Evolutionary conservation across 2,797 vertebrate genomes (phyloP), one percentile per base, ranked within the genome.

Genomic region (Clarias pachynema): DNA sequence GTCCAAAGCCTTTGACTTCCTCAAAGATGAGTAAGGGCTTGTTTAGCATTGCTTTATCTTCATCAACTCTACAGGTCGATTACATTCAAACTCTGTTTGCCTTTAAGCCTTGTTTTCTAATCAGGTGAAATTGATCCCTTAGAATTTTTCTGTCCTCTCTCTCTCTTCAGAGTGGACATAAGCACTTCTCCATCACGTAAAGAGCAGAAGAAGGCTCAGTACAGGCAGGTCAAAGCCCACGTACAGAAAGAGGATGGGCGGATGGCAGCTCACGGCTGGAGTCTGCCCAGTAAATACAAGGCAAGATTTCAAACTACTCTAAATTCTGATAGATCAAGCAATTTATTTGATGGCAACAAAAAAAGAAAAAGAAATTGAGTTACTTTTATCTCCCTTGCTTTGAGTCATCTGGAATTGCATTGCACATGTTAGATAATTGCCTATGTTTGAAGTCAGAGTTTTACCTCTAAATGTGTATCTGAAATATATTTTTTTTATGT

Each of bases 131-230:
- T 12, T 79, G 75, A 37, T 40, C 14, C 73, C 20, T 31, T 31
- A 20, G 16, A 79, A 79, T 79, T 37, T n/a, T 5, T 63, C 15
- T 79, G 16, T 59, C 29, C 8, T 37, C 8, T 70, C 4, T 53
- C 8, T 24, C 53, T 49, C 37, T 49, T 79, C 56, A 96, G 95
- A 10, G 91, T 94, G 86, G 95, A 95, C 65, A 91, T 90, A 72
- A 93, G 85, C 87, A 94, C 94, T 82, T 95, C 94, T 26, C 91
- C 93, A 1, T 95, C 96, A 0, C 96, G 98, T n/a, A 96, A 97
- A 0, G 98, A 99, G 90, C 97, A 99, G 94, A 98, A 98, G 89
- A 96, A 97, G 0, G 97, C 97, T 75, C 98, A 99, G 91, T 99
- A 99, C 93, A 95, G 97, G 74, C 97, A 99, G 91, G 98, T 99